Evolutionary conservation across 64 coral and sea anemone species (phyloP), one percentile per base, ranked within the genome.

Genomic region (Stylophora pistillata): DNA sequence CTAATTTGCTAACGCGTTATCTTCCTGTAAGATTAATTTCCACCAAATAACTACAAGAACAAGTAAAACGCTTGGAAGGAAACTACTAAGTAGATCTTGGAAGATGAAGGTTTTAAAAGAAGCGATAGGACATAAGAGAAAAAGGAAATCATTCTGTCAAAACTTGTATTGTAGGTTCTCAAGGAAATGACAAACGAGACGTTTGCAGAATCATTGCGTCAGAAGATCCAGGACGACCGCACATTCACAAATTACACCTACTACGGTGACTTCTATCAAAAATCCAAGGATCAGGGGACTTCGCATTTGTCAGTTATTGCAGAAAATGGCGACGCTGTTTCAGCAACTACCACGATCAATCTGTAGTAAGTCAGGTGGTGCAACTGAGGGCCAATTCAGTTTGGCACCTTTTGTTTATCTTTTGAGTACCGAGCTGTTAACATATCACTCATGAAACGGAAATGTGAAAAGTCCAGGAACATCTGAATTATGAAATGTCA

Each of bases 301-400:
- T 93, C 93, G 21, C 96, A 98, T 30, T 27, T 98, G 73, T 98
- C 96, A 0, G 86, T 98, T 29, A 54, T 98, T 58, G 90, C 96
- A 32, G 87, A 88, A 53, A 94, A 98, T 59, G 96, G 96, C 21
- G 96, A 98, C 79, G 96, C 96, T 78, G 96, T 98, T 31, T 98
- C 96, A 28, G 90, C 82, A 14, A 98, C 96, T 10, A 98, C 89
- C 9, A 98, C 96, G 13, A 98, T 98, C 13, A 98, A 98, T 34
- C 26, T 92, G 0, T 92, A 82, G 96, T 98, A 88, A 93, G 96
- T 91, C 61, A 64, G 14, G n/a, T 47, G 37, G 37, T 47, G 37
- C 7, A 47, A 47, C 3, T 47, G 7, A 47, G 37, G 37, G 37
- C 7, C 7, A 47, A 4, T 47, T 47, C 37, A 47, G n/a, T 7